phyloP scores from a whole-genome alignment of 2,888 invertebrate species.

The Chironomus tentans region DNA sequence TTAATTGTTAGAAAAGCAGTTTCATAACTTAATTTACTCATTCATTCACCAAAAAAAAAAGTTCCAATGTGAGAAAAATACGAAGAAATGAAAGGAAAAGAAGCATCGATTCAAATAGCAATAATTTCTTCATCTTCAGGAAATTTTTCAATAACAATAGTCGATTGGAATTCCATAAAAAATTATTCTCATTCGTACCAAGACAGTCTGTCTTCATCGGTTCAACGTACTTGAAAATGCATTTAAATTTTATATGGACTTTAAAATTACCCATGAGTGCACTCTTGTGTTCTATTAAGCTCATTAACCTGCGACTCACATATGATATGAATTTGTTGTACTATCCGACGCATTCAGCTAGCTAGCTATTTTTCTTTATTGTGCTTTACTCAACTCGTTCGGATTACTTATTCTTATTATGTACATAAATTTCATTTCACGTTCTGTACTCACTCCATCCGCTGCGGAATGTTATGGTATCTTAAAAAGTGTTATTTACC shows the following conservation, averaged over 20 bases:
- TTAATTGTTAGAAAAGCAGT: not conserved
- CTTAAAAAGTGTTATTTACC: too few species aligned
- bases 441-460: not conserved
- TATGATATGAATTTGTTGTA: not conserved
- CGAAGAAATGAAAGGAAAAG: not conserved
- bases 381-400: not conserved
- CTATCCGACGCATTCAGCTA: not conserved
- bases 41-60: not conserved
- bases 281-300: constrained; percentile 3
- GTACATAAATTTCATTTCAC: not conserved
- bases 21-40: not conserved
- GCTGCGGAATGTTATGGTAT: not conserved
- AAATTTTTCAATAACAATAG: too few species aligned
- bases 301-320: constrained; percentile 17
- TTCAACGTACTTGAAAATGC: not conserved
- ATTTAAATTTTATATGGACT: not conserved
- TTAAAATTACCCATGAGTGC: not conserved
- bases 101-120: not conserved
- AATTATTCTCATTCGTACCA: not conserved
- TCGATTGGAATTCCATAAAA: not conserved
- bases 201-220: not conserved
- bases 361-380: too few species aligned
- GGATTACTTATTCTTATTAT: not conserved
- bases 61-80: not conserved
- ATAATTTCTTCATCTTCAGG: not conserved